A percentile compares a stretch with the other conserved stretches of the same genome.
phyloP scores from a whole-genome alignment of 2,888 invertebrate genomes.

The Resseliella maxima region DNA sequence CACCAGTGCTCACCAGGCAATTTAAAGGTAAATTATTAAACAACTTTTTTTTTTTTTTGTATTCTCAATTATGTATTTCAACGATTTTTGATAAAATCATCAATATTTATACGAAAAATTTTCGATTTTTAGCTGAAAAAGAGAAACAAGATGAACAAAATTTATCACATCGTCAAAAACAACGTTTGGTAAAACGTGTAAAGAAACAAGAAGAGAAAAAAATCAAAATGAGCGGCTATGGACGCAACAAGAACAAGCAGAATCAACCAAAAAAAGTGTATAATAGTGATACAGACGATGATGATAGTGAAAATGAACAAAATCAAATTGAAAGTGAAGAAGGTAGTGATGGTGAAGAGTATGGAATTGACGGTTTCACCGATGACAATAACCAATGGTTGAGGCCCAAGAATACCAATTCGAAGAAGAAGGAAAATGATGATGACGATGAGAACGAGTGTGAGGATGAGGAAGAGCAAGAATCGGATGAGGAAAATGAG shows the following conservation, averaged over 20 bases:
- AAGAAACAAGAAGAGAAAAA: constrained; percentile 69
- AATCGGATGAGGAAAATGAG: constrained; percentile 58
- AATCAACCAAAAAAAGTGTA: constrained; percentile 60
- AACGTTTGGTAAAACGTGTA: constrained; percentile 73
- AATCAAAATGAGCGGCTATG: constrained; percentile 57
- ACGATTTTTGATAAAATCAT: neutral
- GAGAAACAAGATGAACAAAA: constrained; percentile 59
- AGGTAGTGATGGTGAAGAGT: constrained; percentile 60
- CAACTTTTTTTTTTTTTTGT: neutral
- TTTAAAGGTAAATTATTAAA: constrained; percentile 54
- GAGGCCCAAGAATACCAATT: constrained; percentile 70
- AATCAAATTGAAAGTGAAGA: constrained; percentile 65
- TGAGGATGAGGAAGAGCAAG: constrained; percentile 58
- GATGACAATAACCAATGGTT: constrained; percentile 81
- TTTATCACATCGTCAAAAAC: constrained; percentile 77
- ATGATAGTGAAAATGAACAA: no score
- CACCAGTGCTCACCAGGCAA: constrained; percentile 70
- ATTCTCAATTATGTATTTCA: neutral
- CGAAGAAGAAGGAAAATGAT: constrained; percentile 61
- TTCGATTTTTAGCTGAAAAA: constrained; percentile 24
- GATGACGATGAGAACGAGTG: neutral
- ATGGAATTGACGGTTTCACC: constrained; percentile 70
- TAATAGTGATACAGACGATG: constrained; percentile 63
- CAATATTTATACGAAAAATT: neutral
- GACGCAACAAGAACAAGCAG: constrained; percentile 35